Evolutionary conservation across 2,113 vertebrate species (phyloP).

Genomic region (Synodontis membranacea): DNA sequence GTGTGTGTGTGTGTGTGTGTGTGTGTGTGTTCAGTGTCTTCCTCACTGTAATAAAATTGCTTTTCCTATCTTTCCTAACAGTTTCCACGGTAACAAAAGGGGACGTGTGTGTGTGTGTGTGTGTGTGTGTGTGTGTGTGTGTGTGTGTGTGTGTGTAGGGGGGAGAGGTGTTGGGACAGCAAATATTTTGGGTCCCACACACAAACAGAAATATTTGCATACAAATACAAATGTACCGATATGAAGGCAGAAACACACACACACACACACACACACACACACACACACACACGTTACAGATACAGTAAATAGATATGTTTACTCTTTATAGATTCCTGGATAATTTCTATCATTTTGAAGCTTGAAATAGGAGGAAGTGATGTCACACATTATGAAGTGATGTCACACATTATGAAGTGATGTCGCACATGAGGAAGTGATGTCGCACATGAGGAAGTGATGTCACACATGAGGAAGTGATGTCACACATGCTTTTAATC

Average conservation of each 20-base stretch:
- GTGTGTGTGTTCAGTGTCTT: conserved; percentile 28
- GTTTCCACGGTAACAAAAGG: conserved; percentile 77
- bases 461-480: conserved; percentile 8
- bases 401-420: too few species aligned
- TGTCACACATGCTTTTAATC: background rate
- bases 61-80: conserved; percentile 71
- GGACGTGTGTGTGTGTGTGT: conserved; percentile 60
- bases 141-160: conserved; percentile 57
- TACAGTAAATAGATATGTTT: background rate
- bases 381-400: too few species aligned
- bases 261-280: conserved; percentile 30
- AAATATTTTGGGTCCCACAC: conserved; percentile 58
- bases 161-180: background rate
- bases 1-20: conserved; percentile 20
- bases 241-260: too few species aligned
- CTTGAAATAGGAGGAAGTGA: background rate
- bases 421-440: background rate
- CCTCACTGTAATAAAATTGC: conserved; percentile 68
- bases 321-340: background rate
- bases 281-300: background rate
- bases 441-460: background rate
- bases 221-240: too few species aligned
- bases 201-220: too few species aligned
- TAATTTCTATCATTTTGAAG: background rate
- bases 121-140: conserved; percentile 61